Evolutionary conservation across 2,797 vertebrate species (phyloP), one percentile per base, ranked within the genome.

Genomic region (Onychomys torridus): DNA sequence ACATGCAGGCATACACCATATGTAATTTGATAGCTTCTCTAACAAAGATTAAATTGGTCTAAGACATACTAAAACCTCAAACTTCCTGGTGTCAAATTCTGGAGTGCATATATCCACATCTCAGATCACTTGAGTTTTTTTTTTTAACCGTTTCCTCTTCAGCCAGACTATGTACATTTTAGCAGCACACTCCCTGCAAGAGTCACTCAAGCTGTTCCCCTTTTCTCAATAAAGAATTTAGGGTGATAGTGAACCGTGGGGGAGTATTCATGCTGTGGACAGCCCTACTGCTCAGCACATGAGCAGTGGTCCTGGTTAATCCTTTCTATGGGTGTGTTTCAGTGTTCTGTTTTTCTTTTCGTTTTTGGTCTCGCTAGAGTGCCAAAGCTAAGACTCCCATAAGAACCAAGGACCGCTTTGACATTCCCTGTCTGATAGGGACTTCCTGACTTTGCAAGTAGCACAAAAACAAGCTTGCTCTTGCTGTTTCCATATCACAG

Each of bases 381-480:
- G 98, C 95, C 95, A 96, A 85, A 95, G 94, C 87, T 97, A 96
- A 96, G 76, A 97, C 32, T 40, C 71, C 93, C 94, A 7, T 91
- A 90, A 97, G 89, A 96, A 97, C 97, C 94, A 89, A 97, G 89
- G 96, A 97, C 97, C 94, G 27, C 23, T 96, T 96, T 57, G 89
- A 95, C 96, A 96, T 97, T 94, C 46, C 17, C 67, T 97, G 95
- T 97, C 96, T 97, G 73, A 96, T 97, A 96, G 73, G 96, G 96
- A 92, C 95, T 96, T 98, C 96, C 96, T 97, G 97, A 98, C 97
- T 95, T 97, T 97, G 95, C 97, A 98, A 96, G 96, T 97, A 97
- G 97, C 97, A 94, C 93, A 27, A 93, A 92, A 86, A 96, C 93
- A 89, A 85, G 95, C 96, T 84, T 97, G 94, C 96, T 69, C 63